phyloP scores from a whole-genome alignment of 2,113 vertebrate genomes.

The Phrynosoma platyrhinos region DNA sequence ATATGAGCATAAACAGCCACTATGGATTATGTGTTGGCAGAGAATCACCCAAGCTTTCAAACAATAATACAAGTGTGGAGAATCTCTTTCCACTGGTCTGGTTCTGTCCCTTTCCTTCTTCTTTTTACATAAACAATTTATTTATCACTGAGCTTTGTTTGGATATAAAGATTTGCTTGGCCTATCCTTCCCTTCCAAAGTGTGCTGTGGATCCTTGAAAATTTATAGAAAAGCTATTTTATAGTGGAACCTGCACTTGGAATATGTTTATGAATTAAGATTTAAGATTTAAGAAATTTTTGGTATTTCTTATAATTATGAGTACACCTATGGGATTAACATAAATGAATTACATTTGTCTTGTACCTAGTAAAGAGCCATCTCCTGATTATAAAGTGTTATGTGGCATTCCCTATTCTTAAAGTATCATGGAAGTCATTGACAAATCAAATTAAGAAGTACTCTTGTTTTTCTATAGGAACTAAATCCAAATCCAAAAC shows the following conservation, averaged over 20 bases:
- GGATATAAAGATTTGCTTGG: constrained; percentile 23
- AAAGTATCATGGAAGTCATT: not conserved
- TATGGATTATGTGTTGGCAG: constrained; percentile 50
- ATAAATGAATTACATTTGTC: constrained; percentile 24
- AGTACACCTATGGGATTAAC: constrained; percentile 9
- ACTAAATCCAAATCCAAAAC: not conserved
- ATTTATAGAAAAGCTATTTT: constrained; percentile 55
- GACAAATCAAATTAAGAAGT: not conserved
- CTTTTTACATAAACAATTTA: not conserved
- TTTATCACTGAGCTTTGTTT: not conserved
- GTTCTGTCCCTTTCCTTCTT: not conserved
- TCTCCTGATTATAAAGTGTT: constrained; percentile 15
- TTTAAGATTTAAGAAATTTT: not conserved
- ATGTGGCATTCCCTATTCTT: constrained; percentile 2
- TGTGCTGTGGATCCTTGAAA: constrained; percentile 53
- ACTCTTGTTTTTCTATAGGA: not conserved
- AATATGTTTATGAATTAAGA: constrained; percentile 52
- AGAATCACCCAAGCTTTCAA: constrained; percentile 50
- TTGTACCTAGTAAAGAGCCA: constrained; percentile 38
- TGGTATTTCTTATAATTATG: constrained; percentile 16
- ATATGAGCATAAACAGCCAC: constrained; percentile 62
- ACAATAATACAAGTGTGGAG: constrained; percentile 56
- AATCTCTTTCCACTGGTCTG: constrained; percentile 19
- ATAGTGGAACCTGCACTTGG: constrained; percentile 55
- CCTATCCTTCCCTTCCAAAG: constrained; percentile 17